Conservation (phyloP, 1,140 invertebrate genomes). For the Subanguina moxae region DNA sequence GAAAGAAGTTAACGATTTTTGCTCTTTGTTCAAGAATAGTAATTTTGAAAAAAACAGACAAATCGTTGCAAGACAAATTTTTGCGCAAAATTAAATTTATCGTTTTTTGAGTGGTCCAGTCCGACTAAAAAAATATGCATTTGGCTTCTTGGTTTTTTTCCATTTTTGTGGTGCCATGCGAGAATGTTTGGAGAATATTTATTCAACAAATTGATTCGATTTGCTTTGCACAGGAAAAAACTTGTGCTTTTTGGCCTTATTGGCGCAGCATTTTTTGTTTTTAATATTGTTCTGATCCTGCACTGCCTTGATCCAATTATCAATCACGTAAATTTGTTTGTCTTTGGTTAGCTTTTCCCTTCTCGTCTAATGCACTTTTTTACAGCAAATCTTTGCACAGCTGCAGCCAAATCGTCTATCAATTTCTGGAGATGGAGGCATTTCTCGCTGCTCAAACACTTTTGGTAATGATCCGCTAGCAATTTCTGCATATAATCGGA, state of each 20-base stretch:
- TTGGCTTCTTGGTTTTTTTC: not conserved
- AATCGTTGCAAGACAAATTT: not conserved
- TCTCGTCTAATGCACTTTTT: no score
- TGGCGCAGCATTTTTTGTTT: not conserved
- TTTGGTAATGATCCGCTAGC: conserved; percentile 13
- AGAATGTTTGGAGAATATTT: not conserved
- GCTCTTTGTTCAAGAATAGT: not conserved
- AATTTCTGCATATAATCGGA: conserved; percentile 29
- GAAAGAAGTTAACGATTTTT: not conserved
- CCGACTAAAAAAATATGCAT: not conserved
- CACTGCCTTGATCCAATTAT: not conserved
- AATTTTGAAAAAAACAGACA: not conserved
- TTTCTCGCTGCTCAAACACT: not conserved
- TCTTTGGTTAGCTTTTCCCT: no score
- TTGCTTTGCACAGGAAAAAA: not conserved
- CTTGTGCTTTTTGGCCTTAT: not conserved
- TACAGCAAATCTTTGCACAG: no score
- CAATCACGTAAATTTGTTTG: no score
- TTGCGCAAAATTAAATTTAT: not conserved
- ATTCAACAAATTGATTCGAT: not conserved
- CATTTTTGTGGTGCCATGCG: not conserved
- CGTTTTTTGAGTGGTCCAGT: not conserved
- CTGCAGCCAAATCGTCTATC: no score
- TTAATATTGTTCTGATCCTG: not conserved
- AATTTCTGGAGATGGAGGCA: not conserved